These are phyloP conservation scores for Stylophora pistillata DNA, from an alignment of 64 coral and sea anemone species.

Conservation along the genomic window DNA sequence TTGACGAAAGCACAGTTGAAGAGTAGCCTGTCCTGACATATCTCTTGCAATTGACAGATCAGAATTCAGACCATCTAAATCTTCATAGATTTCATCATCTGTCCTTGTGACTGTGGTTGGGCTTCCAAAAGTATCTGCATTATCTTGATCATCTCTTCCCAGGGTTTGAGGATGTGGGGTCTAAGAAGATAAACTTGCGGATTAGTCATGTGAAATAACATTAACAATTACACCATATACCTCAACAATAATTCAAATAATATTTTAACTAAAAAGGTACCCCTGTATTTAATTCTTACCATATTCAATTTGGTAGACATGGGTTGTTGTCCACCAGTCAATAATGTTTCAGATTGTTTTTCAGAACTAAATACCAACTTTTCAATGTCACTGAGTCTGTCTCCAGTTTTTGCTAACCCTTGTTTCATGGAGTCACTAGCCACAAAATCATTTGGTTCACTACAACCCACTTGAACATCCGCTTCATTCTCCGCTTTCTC, in stretches of 20 bases:
- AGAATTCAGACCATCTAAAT: slow-evolving; percentile 69
- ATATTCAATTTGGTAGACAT: neutral
- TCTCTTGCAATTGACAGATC: slow-evolving; percentile 53
- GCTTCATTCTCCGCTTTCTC: neutral
- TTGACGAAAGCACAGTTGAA: slow-evolving; percentile 58
- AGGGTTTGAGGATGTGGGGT: neutral
- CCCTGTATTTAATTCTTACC: neutral
- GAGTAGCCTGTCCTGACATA: slow-evolving; percentile 4
- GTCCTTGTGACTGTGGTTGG: slow-evolving; percentile 13
- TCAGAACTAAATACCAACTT: neutral
- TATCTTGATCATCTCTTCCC: neutral
- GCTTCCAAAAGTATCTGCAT: neutral
- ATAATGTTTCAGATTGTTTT: neutral
- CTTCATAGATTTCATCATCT: slow-evolving; percentile 76
- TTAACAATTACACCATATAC: too few species aligned
- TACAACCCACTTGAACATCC: neutral
- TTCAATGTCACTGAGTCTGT: neutral
- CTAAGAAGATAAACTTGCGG: neutral
- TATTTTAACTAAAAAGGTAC: too few species aligned
- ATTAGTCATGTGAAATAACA: too few species aligned
- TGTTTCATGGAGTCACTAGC: neutral
- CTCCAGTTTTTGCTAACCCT: neutral
- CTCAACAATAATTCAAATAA: too few species aligned
- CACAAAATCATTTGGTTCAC: neutral
- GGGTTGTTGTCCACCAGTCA: neutral